Evolutionary conservation across 2,113 vertebrate genomes (phyloP).

Genomic region (Pongo abelii): DNA sequence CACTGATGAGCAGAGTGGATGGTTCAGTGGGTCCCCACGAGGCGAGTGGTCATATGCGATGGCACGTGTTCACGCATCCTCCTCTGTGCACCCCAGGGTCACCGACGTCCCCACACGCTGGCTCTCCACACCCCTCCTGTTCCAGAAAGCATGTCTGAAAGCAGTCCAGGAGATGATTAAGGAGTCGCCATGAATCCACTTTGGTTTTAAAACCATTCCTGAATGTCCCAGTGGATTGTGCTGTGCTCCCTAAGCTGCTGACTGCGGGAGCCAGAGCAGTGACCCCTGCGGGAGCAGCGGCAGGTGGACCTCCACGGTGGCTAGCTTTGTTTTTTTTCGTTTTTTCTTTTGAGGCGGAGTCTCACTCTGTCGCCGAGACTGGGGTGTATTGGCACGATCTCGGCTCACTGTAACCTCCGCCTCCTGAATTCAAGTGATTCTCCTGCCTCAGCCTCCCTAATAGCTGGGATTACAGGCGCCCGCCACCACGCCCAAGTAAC

Average conservation of each 20-base stretch:
- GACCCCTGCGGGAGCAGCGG: too few relatives aligned
- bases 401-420: too few relatives aligned
- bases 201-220: accelerated
- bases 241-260: too few relatives aligned
- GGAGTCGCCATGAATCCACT: accelerated
- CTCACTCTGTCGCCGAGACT: too few relatives aligned
- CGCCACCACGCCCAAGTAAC: too few relatives aligned
- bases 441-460: too few relatives aligned
- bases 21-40: accelerated
- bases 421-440: too few relatives aligned
- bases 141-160: accelerated
- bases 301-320: not conserved
- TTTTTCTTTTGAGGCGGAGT: too few relatives aligned
- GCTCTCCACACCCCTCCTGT: accelerated
- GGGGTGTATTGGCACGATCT: too few relatives aligned
- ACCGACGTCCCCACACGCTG: not conserved
- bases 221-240: accelerated
- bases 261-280: accelerated
- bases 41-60: not conserved
- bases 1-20: accelerated
- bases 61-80: too few relatives aligned
- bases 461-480: too few relatives aligned
- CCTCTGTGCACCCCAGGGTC: not conserved
- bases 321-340: too few relatives aligned
- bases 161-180: accelerated